Evolutionary conservation across 2,113 vertebrate species (phyloP).

Genomic region (Lonchura striata): DNA sequence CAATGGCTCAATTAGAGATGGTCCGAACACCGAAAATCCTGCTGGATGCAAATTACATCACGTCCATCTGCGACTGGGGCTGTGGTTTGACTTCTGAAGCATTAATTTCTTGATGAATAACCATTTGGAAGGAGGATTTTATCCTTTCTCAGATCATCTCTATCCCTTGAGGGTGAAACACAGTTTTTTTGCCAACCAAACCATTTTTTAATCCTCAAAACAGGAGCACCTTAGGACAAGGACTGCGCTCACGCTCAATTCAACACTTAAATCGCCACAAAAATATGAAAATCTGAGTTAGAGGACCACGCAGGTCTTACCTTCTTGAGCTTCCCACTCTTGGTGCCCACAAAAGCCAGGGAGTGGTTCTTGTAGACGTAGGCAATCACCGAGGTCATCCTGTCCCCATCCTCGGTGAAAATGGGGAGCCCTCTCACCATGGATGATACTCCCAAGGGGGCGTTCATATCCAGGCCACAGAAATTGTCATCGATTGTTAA

Average conservation of each 20-base stretch:
- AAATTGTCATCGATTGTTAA: slow-evolving; percentile 97
- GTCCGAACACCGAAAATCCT: not conserved
- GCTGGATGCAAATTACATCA: not conserved
- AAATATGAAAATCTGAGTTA: not conserved
- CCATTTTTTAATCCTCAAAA: not conserved
- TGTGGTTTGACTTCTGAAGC: not conserved
- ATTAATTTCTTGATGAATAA: not conserved
- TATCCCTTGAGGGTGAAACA: not conserved
- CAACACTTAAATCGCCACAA: not conserved
- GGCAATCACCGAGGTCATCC: slow-evolving; percentile 94
- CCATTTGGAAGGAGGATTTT: not conserved
- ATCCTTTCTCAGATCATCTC: not conserved
- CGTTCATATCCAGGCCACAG: slow-evolving; percentile 98
- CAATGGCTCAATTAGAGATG: not conserved
- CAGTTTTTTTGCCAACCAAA: not conserved
- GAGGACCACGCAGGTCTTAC: slow-evolving; percentile 72
- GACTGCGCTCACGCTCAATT: rapidly evolving
- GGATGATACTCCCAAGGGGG: slow-evolving; percentile 93
- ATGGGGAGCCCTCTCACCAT: slow-evolving; percentile 93
- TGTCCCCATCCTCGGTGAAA: slow-evolving; percentile 89
- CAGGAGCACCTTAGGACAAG: not conserved
- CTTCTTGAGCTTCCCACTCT: slow-evolving; percentile 94
- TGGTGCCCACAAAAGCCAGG: slow-evolving; percentile 95
- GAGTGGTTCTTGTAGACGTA: slow-evolving; percentile 99
- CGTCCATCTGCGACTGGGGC: not conserved